Percentiles rank a stretch among this genome's conserved stretches.
These are phyloP conservation scores for Drosophila mayri DNA, from an alignment of 1,140 invertebrate species.

Conservation along the genomic window DNA sequence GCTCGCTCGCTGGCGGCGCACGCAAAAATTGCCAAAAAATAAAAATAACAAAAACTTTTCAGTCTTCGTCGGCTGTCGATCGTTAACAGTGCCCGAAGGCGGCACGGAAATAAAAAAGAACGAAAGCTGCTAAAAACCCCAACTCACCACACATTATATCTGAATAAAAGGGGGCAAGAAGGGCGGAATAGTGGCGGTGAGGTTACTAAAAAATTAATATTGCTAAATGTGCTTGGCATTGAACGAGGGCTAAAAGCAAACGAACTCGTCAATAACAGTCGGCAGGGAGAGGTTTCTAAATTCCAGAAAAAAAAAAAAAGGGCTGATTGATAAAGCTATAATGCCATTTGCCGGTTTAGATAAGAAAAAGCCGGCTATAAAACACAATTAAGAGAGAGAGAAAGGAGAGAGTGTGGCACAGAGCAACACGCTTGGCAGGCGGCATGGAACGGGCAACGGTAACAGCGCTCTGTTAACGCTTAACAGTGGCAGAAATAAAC, in stretches of 20 bases:
- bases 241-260: slow-evolving; percentile 37
- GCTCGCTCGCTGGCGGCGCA: slow-evolving; percentile 20
- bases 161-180: slow-evolving; percentile 7
- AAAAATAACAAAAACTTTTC: slow-evolving; percentile 29
- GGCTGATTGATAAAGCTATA: slow-evolving; percentile 46
- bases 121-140: slow-evolving; percentile 48
- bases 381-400: slow-evolving; percentile 21
- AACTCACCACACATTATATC: slow-evolving; percentile 57
- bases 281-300: not conserved
- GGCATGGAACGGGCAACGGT: slow-evolving; percentile 31
- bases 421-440: slow-evolving; percentile 7
- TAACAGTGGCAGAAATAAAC: slow-evolving; percentile 64
- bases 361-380: slow-evolving; percentile 71
- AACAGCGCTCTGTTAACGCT: slow-evolving; percentile 55
- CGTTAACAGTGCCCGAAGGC: slow-evolving; percentile 58
- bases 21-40: slow-evolving; percentile 71
- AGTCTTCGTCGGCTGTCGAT: slow-evolving; percentile 32
- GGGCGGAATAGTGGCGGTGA: slow-evolving; percentile 22
- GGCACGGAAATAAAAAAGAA: slow-evolving; percentile 80
- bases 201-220: slow-evolving; percentile 31
- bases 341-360: slow-evolving; percentile 68
- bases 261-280: not conserved
- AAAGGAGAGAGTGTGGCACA: slow-evolving; percentile 16
- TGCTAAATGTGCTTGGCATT: slow-evolving; percentile 65
- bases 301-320: slow-evolving; percentile 4